Conservation (phyloP, 92 coral and sea anemone species). For the Paragorgia papillata region DNA sequence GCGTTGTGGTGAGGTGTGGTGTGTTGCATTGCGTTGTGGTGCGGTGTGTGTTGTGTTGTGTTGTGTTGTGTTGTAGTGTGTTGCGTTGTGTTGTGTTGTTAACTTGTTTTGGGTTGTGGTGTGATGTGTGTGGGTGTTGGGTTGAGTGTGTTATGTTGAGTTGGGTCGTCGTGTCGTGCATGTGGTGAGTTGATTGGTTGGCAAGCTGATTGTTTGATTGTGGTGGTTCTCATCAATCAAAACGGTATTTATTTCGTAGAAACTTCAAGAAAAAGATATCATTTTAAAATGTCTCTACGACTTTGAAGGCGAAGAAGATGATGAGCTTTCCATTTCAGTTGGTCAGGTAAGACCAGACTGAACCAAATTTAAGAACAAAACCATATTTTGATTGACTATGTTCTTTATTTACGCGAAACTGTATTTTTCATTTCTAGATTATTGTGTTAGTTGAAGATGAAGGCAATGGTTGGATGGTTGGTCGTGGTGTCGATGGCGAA, state of each 20-base stretch:
- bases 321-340: conserved; percentile 81
- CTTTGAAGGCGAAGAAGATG: conserved; percentile 87
- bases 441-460: conserved; percentile 73
- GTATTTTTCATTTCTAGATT: conserved; percentile 56
- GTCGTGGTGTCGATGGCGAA: conserved; percentile 79
- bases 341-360: conserved; percentile 72
- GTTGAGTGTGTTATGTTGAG: no score
- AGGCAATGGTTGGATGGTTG: conserved; percentile 97
- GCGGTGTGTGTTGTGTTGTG: no score
- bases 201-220: no score
- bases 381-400: background rate
- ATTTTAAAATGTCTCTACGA: conserved; percentile 85
- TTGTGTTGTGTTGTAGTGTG: no score
- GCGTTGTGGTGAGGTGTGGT: no score
- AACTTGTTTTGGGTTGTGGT: no score
- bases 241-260: conserved; percentile 58
- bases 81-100: no score
- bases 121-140: no score
- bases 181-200: no score
- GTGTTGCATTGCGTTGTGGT: no score
- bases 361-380: background rate
- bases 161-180: no score
- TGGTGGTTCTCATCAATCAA: no score
- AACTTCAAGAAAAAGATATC: conserved; percentile 64
- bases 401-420: background rate